Conservation (phyloP, 2,113 vertebrate genomes). For the Sylvilagus bachmani region DNA sequence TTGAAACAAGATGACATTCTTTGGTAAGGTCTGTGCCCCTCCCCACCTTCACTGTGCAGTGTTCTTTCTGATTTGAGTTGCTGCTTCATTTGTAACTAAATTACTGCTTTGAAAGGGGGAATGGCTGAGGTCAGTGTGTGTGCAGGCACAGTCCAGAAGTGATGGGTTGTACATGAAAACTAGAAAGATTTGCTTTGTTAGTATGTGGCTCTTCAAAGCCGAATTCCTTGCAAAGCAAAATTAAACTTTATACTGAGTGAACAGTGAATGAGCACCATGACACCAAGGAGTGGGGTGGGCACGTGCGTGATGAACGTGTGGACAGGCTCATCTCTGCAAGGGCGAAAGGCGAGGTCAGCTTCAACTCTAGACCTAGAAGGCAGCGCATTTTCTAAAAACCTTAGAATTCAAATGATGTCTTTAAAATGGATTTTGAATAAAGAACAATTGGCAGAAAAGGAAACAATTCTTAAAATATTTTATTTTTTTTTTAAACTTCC, state of each 20-base stretch:
- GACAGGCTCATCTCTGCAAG: background rate
- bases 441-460: background rate
- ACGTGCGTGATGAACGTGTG: background rate
- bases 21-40: background rate
- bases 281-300: background rate
- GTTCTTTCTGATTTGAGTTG: slow-evolving; percentile 4
- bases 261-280: background rate
- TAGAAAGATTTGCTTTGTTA: background rate
- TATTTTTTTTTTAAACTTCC: no score
- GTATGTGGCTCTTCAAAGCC: background rate
- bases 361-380: background rate
- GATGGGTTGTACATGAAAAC: background rate
- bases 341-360: background rate
- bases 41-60: background rate
- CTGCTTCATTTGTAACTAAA: background rate
- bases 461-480: background rate
- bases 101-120: background rate
- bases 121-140: background rate
- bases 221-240: background rate
- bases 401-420: background rate
- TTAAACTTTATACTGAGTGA: slow-evolving; percentile 8
- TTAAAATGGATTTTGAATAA: background rate
- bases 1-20: background rate
- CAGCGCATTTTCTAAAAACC: background rate
- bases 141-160: background rate